A percentile compares a stretch with the other conserved stretches of the same genome.
These are phyloP conservation scores for Bostrychus sinensis DNA, from an alignment of 2,113 vertebrate genomes.

Conservation along the genomic window DNA sequence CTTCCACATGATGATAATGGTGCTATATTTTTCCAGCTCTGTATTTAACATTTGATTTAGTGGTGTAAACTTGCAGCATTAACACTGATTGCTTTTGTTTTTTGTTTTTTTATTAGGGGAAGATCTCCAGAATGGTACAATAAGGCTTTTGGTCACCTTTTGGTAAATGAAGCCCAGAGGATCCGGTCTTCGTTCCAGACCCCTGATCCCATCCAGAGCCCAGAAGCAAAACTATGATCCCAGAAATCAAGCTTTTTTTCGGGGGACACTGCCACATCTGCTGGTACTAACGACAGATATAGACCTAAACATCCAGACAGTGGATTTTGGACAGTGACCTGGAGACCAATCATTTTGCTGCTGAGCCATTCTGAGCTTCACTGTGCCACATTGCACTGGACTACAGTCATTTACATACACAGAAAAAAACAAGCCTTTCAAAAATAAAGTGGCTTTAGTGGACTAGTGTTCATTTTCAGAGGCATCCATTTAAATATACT, in stretches of 20 bases:
- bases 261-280: conserved; percentile 26
- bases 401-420: conserved; percentile 40
- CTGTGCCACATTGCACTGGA: conserved; percentile 37
- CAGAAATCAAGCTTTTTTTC: conserved; percentile 14
- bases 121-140: conserved; percentile 97
- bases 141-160: conserved; percentile 92
- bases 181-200: conserved; percentile 92
- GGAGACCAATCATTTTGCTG: conserved; percentile 42
- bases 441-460: conserved; percentile 1
- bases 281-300: conserved; percentile 16
- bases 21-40: background rate
- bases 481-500: conserved; percentile 20
- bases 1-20: too few species aligned
- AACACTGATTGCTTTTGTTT: background rate
- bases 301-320: conserved; percentile 13
- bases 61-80: too few species aligned
- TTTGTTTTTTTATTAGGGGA: conserved; percentile 77
- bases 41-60: background rate
- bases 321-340: conserved; percentile 7
- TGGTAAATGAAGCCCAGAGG: conserved; percentile 87
- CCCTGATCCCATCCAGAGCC: conserved; percentile 80
- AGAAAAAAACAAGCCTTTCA: conserved; percentile 4
- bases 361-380: conserved; percentile 38
- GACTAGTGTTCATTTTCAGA: background rate
- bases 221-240: conserved; percentile 90